Evolutionary conservation across 2,888 invertebrate species (phyloP).

Genomic region (Eustalomyia histrio): DNA sequence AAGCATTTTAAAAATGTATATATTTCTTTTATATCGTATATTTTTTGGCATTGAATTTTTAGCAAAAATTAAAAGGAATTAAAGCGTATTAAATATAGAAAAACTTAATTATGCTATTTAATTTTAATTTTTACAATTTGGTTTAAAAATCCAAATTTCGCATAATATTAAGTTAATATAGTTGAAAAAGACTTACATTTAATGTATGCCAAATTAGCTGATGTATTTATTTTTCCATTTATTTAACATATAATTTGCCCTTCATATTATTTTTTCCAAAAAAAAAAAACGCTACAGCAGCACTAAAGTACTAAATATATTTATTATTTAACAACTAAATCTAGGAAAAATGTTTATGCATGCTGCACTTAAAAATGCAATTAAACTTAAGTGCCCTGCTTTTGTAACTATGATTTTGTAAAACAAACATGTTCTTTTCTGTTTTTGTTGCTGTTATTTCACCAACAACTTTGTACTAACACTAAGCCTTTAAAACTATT

Average conservation of each 20-base stretch:
- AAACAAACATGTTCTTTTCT: conserved; percentile 30
- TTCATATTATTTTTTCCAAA: background rate
- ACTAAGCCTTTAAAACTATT: conserved; percentile 61
- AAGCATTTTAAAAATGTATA: background rate
- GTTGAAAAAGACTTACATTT: background rate
- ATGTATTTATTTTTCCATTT: background rate
- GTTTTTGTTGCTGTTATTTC: background rate
- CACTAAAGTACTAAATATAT: background rate
- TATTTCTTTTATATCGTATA: background rate
- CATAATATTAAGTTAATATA: background rate
- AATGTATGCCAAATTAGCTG: background rate
- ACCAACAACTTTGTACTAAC: conserved; percentile 47
- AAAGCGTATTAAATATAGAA: background rate
- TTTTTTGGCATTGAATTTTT: background rate
- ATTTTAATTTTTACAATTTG: background rate
- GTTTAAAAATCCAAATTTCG: background rate
- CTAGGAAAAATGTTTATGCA: conserved; percentile 31
- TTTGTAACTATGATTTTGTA: conserved; percentile 40
- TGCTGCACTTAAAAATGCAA: conserved; percentile 55
- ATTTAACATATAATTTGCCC: background rate
- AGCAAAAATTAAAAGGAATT: background rate
- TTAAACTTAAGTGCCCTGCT: conserved; percentile 58
- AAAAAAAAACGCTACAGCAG: background rate
- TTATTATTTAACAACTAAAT: conserved; percentile 42
- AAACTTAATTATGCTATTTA: background rate